Base-by-base conservation (phyloP, 92 coral and sea anemone genomes). In the Porites divaricata region DNA sequence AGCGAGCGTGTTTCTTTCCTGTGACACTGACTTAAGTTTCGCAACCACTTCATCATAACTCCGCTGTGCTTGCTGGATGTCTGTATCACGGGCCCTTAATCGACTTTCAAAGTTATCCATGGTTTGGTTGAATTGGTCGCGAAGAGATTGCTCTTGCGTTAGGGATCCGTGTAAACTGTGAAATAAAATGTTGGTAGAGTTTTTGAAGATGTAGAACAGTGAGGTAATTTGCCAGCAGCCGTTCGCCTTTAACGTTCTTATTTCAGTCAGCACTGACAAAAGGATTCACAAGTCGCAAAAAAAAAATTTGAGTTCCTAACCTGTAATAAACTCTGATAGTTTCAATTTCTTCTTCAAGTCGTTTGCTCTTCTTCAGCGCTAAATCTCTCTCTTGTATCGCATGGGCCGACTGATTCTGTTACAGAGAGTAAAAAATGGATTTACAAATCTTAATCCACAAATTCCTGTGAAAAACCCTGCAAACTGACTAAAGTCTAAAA, bases 241-340 rank as follows among this genome's bases (percentile, higher is more conserved):
- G 45, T 35, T 35, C 45, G 45, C 45, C 45, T 35, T 5, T 35
- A 35, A 35, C 45, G 45, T 35, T 35, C 7, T 4, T 35, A 35
- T 0, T 35, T 35, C 0, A 35, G 45, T 35, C 45, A 35, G 45
- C 45, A 35, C 7, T 35, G 45, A 35, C 0, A 35, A 4, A 35
- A 35, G 45, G 0, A 3, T 35, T 35, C 4, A 35, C 45, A 35
- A 35, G 45, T 35, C 45, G 4, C 45, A 35, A 35, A 0, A 35
- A 35, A 35, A 0, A 35, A 35, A 35, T 35, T 35, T 35, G 8
- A 5, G 22, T 17, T 26, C 63, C 70, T 62, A 28, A 97, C 99
- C 99, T 97, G 88, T 97, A 97, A 81, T 92, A 95, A n/a, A 97
- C 98, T 76, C 99, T 91, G 48, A 95, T 88, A 12, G 95, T 95